A percentile compares a stretch with the other conserved stretches of the same genome.
Evolutionary conservation across 2,888 invertebrate species (phyloP).

Genomic region (Zaprionus obscuricornis): DNA sequence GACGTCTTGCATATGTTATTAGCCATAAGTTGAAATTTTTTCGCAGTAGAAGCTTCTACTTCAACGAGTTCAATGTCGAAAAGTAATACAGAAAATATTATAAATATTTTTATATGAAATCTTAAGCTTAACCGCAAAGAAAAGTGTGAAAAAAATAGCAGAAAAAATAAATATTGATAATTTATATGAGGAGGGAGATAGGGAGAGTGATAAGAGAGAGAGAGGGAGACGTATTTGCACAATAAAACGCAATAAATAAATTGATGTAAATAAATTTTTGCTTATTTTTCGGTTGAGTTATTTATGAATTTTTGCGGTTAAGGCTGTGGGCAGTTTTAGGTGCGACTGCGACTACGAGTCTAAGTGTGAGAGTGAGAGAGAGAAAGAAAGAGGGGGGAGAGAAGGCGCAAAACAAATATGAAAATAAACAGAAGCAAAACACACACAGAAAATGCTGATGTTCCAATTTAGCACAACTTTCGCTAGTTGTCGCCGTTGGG

Average conservation of each 20-base stretch:
- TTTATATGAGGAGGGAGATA: too few species aligned
- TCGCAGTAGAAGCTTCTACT: too few species aligned
- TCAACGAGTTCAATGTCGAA: too few species aligned
- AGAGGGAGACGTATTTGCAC: too few species aligned
- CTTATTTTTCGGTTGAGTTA: conserved; percentile 24
- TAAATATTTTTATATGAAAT: too few species aligned
- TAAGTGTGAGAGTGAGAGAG: neutral
- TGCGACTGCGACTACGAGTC: conserved; percentile 15
- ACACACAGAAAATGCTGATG: conserved; percentile 59
- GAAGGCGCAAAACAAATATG: conserved; percentile 49
- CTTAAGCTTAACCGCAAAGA: too few species aligned
- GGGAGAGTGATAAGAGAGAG: too few species aligned
- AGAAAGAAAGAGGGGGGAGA: neutral
- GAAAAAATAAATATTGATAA: too few species aligned
- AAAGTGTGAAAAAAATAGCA: too few species aligned
- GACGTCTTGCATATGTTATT: too few species aligned
- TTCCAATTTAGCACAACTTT: conserved; percentile 77
- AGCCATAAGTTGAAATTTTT: too few species aligned
- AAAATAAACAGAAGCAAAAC: conserved; percentile 67
- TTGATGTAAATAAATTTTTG: conserved; percentile 59
- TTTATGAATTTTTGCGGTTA: conserved; percentile 43
- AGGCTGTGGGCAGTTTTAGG: conserved; percentile 26
- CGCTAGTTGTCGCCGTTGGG: conserved; percentile 72
- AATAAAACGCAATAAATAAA: conserved; percentile 47
- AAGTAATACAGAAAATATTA: neutral